Conservation (phyloP, 2,797 vertebrate species). For the Tadarida brasiliensis region DNA sequence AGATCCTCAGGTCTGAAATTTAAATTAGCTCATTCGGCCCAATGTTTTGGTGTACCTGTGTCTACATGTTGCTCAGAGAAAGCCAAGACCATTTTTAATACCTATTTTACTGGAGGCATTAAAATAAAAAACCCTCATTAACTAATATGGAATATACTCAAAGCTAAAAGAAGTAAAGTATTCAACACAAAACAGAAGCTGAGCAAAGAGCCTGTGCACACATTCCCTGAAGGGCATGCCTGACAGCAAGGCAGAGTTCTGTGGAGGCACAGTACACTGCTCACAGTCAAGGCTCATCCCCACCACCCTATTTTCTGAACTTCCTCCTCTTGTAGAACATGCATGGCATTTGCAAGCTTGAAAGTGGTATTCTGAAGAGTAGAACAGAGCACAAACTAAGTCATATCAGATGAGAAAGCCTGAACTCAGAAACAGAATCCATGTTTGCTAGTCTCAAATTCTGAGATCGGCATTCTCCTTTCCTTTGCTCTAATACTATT, state of each 20-base stretch:
- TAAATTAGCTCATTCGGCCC: background rate
- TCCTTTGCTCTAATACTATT: constrained; percentile 43
- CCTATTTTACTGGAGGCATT: constrained; percentile 30
- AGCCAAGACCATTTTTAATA: constrained; percentile 27
- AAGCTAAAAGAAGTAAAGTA: constrained; percentile 45
- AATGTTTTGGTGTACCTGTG: background rate
- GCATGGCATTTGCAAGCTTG: background rate
- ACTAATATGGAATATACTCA: constrained; percentile 33
- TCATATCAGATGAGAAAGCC: constrained; percentile 11
- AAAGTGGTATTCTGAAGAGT: constrained; percentile 16
- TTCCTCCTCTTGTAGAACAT: background rate
- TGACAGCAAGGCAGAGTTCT: background rate
- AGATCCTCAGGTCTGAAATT: background rate
- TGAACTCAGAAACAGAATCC: constrained; percentile 14
- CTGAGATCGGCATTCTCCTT: constrained; percentile 7
- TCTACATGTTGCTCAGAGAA: background rate
- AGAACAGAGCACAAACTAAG: constrained; percentile 6
- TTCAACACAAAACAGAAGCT: constrained; percentile 5
- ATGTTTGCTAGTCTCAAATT: background rate
- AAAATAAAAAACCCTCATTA: background rate
- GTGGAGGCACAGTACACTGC: background rate
- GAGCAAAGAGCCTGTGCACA: constrained; percentile 28
- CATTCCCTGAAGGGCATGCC: background rate
- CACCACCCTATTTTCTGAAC: background rate
- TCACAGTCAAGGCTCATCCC: background rate